Percentiles rank a stretch among this genome's conserved stretches.
Evolutionary conservation across 2,888 invertebrate genomes (phyloP).

Genomic region (Steinernema hermaphroditum): DNA sequence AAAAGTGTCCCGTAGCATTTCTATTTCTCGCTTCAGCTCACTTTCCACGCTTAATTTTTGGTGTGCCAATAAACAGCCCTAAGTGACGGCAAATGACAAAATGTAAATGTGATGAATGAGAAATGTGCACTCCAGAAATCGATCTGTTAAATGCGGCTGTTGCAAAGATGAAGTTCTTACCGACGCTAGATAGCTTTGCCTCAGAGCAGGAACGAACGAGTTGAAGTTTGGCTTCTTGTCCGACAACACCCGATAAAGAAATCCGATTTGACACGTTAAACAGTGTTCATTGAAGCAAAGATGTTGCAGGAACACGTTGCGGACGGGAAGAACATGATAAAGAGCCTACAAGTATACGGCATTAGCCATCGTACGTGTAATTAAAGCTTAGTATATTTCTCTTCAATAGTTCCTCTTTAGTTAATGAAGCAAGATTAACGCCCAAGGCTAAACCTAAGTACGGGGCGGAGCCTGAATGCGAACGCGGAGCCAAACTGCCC

Average conservation of each 20-base stretch:
- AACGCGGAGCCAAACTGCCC: neutral
- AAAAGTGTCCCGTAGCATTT: neutral
- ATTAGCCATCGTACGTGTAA: neutral
- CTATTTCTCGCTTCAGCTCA: constrained; percentile 6
- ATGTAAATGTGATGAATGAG: neutral
- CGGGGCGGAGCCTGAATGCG: neutral
- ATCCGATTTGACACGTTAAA: constrained; percentile 8
- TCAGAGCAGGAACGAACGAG: neutral
- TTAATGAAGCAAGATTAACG: constrained; percentile 1
- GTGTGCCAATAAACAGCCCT: neutral
- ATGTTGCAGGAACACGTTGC: constrained; percentile 20
- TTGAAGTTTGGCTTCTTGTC: neutral
- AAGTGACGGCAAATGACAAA: neutral
- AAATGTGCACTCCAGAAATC: neutral
- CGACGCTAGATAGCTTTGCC: neutral
- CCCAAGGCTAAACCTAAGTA: constrained; percentile 3
- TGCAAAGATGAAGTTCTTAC: too few species aligned
- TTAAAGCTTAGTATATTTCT: neutral
- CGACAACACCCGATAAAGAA: constrained; percentile 3
- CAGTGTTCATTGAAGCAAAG: constrained; percentile 24
- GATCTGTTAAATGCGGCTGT: too few species aligned
- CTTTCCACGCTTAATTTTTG: constrained; percentile 25
- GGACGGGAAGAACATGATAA: constrained; percentile 15
- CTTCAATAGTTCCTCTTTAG: neutral
- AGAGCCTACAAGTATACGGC: neutral